A percentile compares a stretch with the other conserved stretches of the same genome.
Evolutionary conservation across 2,888 invertebrate species (phyloP).

Genomic region (Lochmaea crataegi): DNA sequence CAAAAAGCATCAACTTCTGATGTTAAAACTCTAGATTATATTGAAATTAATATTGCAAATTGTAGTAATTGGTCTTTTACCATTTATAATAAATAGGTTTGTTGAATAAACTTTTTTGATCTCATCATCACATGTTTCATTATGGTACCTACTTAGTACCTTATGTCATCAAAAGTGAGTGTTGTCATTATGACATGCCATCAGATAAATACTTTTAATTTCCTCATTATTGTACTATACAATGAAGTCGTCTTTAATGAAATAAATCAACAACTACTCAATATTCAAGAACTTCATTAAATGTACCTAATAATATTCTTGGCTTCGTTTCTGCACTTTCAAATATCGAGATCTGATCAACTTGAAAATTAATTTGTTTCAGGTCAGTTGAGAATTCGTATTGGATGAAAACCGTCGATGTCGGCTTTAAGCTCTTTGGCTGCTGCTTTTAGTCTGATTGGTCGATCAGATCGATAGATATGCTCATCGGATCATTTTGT

Average conservation of each 20-base stretch:
- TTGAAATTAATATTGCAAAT: too few relatives aligned
- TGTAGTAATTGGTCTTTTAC: too few relatives aligned
- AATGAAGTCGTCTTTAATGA: neutral
- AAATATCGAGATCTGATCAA: conserved; percentile 15
- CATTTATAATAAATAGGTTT: too few relatives aligned
- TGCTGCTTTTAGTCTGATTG: conserved; percentile 9
- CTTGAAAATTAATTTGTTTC: conserved; percentile 31
- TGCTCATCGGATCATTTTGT: neutral
- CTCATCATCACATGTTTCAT: too few relatives aligned
- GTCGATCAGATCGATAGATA: neutral
- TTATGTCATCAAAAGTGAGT: too few relatives aligned
- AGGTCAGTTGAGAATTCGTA: conserved; percentile 25
- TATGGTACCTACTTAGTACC: too few relatives aligned
- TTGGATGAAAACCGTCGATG: conserved; percentile 9
- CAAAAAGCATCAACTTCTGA: too few relatives aligned
- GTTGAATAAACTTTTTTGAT: too few relatives aligned
- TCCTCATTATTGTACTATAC: neutral
- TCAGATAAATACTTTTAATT: too few relatives aligned
- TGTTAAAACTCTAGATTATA: too few relatives aligned
- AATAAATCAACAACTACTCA: neutral
- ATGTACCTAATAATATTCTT: neutral
- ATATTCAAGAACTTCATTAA: neutral
- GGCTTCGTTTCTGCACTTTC: neutral
- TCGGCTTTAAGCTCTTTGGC: neutral
- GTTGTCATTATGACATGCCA: too few relatives aligned